phyloP scores from a whole-genome alignment of 2,797 vertebrate species.

The Acridotheres tristis region DNA sequence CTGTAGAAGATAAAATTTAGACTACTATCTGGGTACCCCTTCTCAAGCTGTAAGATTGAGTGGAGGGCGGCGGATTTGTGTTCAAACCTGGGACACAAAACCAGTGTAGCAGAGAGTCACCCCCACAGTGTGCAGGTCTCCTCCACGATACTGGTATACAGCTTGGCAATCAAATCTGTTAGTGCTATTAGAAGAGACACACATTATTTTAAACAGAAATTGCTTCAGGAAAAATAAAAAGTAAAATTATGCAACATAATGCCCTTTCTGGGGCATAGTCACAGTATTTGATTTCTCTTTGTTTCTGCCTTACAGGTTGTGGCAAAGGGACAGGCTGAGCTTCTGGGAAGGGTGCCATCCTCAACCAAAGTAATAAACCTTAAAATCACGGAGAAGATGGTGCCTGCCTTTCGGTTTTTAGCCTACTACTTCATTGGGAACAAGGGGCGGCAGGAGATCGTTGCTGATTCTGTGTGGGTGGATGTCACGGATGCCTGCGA shows the following conservation, averaged over 20 bases:
- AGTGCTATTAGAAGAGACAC: background rate
- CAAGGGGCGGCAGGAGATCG: background rate
- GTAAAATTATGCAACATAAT: background rate
- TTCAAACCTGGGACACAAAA: background rate
- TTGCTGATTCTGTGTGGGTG: constrained; percentile 75
- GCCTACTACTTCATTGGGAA: constrained; percentile 66
- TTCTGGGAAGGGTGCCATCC: constrained; percentile 36
- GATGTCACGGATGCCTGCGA: constrained; percentile 72
- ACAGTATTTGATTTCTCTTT: background rate
- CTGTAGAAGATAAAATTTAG: background rate
- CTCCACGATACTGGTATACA: background rate
- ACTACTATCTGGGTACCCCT: accelerated
- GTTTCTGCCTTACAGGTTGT: constrained; percentile 55
- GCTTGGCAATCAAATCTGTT: background rate
- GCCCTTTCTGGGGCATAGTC: background rate
- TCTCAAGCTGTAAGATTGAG: background rate
- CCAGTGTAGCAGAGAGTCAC: background rate
- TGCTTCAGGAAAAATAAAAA: background rate
- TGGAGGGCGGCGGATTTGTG: background rate
- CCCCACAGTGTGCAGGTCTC: background rate
- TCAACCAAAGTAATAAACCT: constrained; percentile 61
- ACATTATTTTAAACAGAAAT: background rate
- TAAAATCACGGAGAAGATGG: constrained; percentile 58
- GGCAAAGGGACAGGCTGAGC: constrained; percentile 64
- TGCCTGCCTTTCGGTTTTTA: constrained; percentile 73